Base-by-base conservation (phyloP, 2,888 invertebrate genomes). In the Leucoma salicis region DNA sequence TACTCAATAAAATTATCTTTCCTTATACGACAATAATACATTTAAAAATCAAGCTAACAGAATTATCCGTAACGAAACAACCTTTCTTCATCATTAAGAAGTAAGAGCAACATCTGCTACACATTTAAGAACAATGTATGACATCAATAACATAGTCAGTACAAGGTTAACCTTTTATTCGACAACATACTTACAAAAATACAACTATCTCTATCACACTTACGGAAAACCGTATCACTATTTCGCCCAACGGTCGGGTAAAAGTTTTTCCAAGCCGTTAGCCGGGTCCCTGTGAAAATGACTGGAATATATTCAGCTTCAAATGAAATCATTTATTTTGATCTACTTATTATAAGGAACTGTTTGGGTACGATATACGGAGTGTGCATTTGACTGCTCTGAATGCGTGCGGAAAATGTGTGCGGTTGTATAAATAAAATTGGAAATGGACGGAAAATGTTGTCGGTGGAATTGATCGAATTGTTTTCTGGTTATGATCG, bases 251-350 rank as follows among this genome's bases (percentile, higher is more conserved):
- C 49, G 66, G 65, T 53, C 51, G 56, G 57, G 53, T 42, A 50
- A 51, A 65, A 69, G 65, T 73, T 80, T 80, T 82, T 82, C 80
- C 77, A 58, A 52, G 39, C 64, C 67, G 75, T 81, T 80, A 70
- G 53, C 40, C 63, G 53, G 67, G 65, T 66, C 68, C 63, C 63
- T 63, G 67, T 63, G 74, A 72, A 74, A 80, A 78, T 74, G 77
- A 74, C 69, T 62, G 54, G 66, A 78, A 77, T 78, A 79, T 74
- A 79, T 80, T 76, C 65, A 68, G 76, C 75, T 72, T 68, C 69
- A 78, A 83, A 82, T 80, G 75, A 76, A 80, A 82, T 70, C 76
- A 78, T 82, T 80, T 77, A 70, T 79, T 80, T 73, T 76, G 71
- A 78, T 75, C 69, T 70, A 69, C 63, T 68, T 70, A 66, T 66